Base-by-base conservation (phyloP, 2,888 invertebrate species). In the Drepanosiphum platanoidis region DNA sequence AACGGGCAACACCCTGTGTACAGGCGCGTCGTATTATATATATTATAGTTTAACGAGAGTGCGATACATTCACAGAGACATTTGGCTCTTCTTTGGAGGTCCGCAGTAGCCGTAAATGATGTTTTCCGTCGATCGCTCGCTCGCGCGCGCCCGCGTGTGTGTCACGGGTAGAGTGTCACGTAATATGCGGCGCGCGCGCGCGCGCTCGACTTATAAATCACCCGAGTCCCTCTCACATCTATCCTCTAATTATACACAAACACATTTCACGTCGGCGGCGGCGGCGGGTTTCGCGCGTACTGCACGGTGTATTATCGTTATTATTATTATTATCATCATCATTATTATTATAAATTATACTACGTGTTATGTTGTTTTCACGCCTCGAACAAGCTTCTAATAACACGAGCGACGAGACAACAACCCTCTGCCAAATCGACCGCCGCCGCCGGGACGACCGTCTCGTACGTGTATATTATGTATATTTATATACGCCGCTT, bases 221-320 rank as follows among this genome's bases (percentile, higher is more conserved):
- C 78, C 39, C 66, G 42, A n/a, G 42, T 11, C 0, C 0, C 5
- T 9, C n/a, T 27, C 58, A 13, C 42, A 32, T 79, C 78, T 22
- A 15, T 79, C 46, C 82, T 46, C 74, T 83, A 83, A 83, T 83
- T 83, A 83, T 74, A 74, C 81, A 74, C 61, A 42, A 74, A 72
- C 64, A 74, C 81, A 39, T 82, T 72, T 42, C 61, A 8, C 27
- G 68, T 34, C 34, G 30, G 18, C 42, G 30, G 77, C 18, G 7
- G 8, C 61, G 39, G 30, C 61, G 42, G 13, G 39, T 32, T 42
- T 42, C 78, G 42, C 78, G 30, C 1, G 18, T n/a, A 5, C 3
- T 9, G 22, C 52, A 7, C 52, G 7, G 42, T 42, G 13, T 8
- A 42, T 42, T 3, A 42, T 42, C 7, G 42, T 42, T 42, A 42